A percentile compares a stretch with the other conserved stretches of the same genome.
Evolutionary conservation across 2,888 invertebrate genomes (phyloP).

Genomic region (Orchesellides sinensis): DNA sequence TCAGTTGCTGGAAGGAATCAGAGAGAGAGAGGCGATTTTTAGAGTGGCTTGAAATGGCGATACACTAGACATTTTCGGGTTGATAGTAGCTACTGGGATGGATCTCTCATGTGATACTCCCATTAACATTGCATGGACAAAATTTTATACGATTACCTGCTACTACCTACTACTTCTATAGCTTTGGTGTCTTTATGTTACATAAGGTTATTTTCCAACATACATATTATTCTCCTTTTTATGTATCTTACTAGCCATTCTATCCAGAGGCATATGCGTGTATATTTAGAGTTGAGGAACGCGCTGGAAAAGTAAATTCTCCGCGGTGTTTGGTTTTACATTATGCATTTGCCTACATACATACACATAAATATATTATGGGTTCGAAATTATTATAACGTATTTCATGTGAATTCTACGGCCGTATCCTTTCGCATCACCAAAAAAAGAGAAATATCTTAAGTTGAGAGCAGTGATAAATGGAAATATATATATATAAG

Average conservation of each 20-base stretch:
- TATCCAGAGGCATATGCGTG: not conserved
- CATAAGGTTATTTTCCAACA: not conserved
- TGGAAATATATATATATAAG: not conserved
- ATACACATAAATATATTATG: not conserved
- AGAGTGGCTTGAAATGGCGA: conserved; percentile 43
- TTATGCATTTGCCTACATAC: too few species aligned
- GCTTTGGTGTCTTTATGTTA: conserved; percentile 7
- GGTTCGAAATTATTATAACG: conserved; percentile 18
- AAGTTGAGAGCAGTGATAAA: not conserved
- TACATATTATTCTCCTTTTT: not conserved
- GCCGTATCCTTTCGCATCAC: not conserved
- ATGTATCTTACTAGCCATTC: too few species aligned
- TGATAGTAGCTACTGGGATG: conserved; percentile 35
- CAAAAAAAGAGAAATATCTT: not conserved
- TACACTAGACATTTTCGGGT: conserved; percentile 28
- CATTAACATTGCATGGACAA: conserved; percentile 56
- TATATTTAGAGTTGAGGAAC: conserved; percentile 6
- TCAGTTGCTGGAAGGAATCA: conserved; percentile 50
- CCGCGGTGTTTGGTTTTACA: conserved; percentile 23
- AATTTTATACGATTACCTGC: conserved; percentile 51
- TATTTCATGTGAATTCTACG: not conserved
- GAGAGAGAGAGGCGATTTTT: conserved; percentile 53
- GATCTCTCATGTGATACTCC: conserved; percentile 49
- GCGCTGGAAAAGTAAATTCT: conserved; percentile 19
- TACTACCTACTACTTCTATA: not conserved